phyloP scores from a whole-genome alignment of 2,888 invertebrate genomes.

The Cylloceria caligata region DNA sequence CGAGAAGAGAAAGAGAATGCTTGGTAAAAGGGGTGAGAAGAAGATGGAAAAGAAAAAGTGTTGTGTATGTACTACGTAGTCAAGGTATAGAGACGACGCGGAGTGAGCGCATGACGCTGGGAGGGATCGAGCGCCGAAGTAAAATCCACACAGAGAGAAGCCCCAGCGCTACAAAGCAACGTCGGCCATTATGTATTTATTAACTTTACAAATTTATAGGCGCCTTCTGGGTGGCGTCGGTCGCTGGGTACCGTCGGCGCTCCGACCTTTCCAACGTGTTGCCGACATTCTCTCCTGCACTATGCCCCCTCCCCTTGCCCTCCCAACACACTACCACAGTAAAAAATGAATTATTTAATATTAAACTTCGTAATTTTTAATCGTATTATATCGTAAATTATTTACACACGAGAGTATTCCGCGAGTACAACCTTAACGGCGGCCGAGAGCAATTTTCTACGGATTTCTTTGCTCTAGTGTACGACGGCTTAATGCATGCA shows the following conservation, averaged over 20 bases:
- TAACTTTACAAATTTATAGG: constrained; percentile 85
- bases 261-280: constrained; percentile 59
- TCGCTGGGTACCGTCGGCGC: constrained; percentile 21
- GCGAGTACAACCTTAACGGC: constrained; percentile 45
- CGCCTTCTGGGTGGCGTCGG: constrained; percentile 81
- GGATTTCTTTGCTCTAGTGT: constrained; percentile 42
- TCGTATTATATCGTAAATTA: constrained; percentile 83
- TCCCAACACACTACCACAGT: constrained; percentile 84
- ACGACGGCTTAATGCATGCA: constrained; percentile 24
- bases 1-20: constrained; percentile 1
- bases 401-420: constrained; percentile 72
- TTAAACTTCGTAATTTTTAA: constrained; percentile 87
- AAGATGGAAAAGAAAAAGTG: constrained; percentile 66
- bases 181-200: constrained; percentile 84
- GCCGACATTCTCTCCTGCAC: constrained; percentile 23
- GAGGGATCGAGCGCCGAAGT: constrained; percentile 61
- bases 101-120: constrained; percentile 60
- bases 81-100: constrained; percentile 11
- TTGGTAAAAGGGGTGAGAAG: constrained; percentile 47
- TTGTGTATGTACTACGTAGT: constrained; percentile 6
- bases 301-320: constrained; percentile 25
- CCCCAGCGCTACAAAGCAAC: constrained; percentile 82
- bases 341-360: constrained; percentile 88
- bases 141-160: constrained; percentile 72
- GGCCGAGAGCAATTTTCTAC: constrained; percentile 56